Evolutionary conservation across 2,888 invertebrate species (phyloP).

Genomic region (Netelia fuscicornis): DNA sequence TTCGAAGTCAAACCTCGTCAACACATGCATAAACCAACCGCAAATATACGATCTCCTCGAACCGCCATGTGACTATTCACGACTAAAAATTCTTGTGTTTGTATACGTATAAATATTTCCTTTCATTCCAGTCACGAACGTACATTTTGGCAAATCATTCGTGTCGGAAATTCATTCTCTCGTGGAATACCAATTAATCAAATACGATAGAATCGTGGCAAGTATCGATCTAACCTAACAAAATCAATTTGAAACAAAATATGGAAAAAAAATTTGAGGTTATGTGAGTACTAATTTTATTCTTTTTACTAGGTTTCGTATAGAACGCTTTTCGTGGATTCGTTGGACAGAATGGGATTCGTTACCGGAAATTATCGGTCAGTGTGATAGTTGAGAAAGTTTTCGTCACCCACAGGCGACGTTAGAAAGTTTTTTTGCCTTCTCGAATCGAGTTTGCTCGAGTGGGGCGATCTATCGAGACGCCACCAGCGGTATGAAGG

Average conservation of each 20-base stretch:
- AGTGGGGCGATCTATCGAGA: conserved; percentile 32
- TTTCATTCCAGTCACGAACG: conserved; percentile 15
- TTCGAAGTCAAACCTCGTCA: conserved; percentile 36
- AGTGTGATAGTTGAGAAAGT: conserved; percentile 74
- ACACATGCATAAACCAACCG: conserved; percentile 27
- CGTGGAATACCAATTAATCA: conserved; percentile 1
- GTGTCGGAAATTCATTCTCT: conserved; percentile 7
- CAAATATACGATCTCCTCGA: conserved; percentile 29
- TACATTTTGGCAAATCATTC: conserved; percentile 33
- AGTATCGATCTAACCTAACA: background rate
- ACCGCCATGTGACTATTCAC: conserved; percentile 7
- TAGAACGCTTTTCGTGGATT: too few species aligned
- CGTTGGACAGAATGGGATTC: conserved; percentile 3
- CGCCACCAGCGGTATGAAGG: background rate
- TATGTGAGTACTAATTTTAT: too few species aligned
- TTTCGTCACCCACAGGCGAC: conserved; percentile 71
- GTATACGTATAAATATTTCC: background rate
- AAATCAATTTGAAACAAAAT: background rate
- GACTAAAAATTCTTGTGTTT: conserved; percentile 12
- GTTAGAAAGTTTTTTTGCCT: conserved; percentile 72
- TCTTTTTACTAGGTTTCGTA: too few species aligned
- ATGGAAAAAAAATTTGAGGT: too few species aligned
- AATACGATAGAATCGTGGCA: background rate
- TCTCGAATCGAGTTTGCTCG: conserved; percentile 45
- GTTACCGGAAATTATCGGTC: conserved; percentile 66